Evolutionary conservation across 2,888 invertebrate species (phyloP).

Genomic region (Spodoptera picta): DNA sequence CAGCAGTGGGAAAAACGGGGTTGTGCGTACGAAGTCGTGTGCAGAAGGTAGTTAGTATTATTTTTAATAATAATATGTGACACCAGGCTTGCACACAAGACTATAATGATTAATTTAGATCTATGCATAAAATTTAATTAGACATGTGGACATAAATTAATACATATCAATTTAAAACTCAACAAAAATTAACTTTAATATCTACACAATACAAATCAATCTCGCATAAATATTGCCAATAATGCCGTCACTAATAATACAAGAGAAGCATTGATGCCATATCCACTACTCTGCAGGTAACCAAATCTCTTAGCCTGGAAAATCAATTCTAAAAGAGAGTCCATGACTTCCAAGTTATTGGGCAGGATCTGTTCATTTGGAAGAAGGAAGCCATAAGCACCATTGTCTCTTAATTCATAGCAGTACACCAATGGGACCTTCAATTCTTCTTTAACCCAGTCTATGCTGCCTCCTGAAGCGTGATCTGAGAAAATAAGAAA

Average conservation of each 20-base stretch:
- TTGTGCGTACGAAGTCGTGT: no score
- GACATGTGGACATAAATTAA: not conserved
- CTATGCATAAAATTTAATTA: no score
- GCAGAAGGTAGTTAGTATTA: no score
- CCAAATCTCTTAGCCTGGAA: slow-evolving; percentile 71
- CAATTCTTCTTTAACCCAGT: slow-evolving; percentile 75
- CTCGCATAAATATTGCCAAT: slow-evolving; percentile 19
- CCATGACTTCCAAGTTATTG: slow-evolving; percentile 85
- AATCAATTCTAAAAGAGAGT: slow-evolving; percentile 80
- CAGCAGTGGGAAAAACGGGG: no score
- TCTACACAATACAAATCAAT: not conserved
- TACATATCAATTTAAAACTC: not conserved
- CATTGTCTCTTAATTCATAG: slow-evolving; percentile 88
- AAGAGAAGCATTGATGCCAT: slow-evolving; percentile 16
- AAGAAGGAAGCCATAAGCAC: slow-evolving; percentile 89
- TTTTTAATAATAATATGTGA: no score
- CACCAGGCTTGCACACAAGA: no score
- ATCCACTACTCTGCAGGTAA: slow-evolving; percentile 51
- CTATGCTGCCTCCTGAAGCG: slow-evolving; percentile 76
- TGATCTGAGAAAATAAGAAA: slow-evolving; percentile 62
- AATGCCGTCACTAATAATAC: slow-evolving; percentile 19
- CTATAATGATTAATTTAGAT: no score
- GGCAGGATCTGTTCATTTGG: slow-evolving; percentile 89
- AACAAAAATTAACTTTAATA: slow-evolving; percentile 1
- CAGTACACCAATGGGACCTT: slow-evolving; percentile 74